phyloP scores from a whole-genome alignment of 2,113 vertebrate genomes.

The Callospermophilus lateralis region DNA sequence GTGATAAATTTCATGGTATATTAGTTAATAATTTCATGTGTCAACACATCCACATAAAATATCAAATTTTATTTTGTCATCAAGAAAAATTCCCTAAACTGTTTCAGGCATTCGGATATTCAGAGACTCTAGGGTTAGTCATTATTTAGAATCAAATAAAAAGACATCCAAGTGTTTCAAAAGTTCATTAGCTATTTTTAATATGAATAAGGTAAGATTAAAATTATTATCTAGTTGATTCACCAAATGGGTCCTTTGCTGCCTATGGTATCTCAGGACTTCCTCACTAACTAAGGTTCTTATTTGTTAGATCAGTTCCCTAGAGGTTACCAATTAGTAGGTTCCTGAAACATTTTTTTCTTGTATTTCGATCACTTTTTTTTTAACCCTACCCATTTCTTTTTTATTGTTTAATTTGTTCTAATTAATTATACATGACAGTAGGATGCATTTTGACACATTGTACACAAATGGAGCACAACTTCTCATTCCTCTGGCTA shows the following conservation, averaged over 20 bases:
- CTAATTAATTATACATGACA: no score
- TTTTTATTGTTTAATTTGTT: no score
- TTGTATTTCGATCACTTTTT: not conserved
- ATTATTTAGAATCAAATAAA: constrained; percentile 55
- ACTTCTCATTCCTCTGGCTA: no score
- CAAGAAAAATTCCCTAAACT: not conserved
- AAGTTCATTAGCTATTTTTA: not conserved
- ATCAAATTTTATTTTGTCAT: constrained; percentile 24
- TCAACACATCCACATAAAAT: constrained; percentile 17
- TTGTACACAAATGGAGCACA: no score
- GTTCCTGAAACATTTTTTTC: constrained; percentile 9
- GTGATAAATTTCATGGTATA: constrained; percentile 40
- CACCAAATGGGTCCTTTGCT: not conserved
- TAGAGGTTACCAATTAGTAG: not conserved
- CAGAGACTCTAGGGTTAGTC: not conserved
- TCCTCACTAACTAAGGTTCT: not conserved
- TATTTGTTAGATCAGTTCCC: not conserved
- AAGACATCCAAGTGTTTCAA: not conserved
- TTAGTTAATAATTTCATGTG: constrained; percentile 5
- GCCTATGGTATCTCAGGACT: not conserved
- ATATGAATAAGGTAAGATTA: constrained; percentile 6
- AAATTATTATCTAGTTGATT: constrained; percentile 17
- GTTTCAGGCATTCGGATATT: constrained; percentile 14
- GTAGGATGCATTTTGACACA: no score
- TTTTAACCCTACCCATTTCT: not conserved